phyloP scores from a whole-genome alignment of 2,888 invertebrate genomes.

The Microctonus brassicae region DNA sequence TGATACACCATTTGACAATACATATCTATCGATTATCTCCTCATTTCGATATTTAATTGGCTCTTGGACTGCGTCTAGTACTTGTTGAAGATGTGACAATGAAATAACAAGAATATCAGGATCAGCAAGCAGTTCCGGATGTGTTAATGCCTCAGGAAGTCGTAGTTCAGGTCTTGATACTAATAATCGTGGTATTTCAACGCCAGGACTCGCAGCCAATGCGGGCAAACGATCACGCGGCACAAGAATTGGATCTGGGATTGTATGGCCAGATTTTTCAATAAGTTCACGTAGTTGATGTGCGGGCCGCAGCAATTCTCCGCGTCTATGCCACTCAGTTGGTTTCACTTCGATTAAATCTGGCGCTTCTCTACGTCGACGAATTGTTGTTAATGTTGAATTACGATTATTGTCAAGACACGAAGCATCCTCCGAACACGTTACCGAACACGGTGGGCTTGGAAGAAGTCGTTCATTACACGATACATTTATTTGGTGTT shows the following conservation, averaged over 20 bases:
- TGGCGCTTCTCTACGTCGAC: constrained; percentile 28
- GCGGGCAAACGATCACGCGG: constrained; percentile 82
- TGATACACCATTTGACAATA: constrained; percentile 36
- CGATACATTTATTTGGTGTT: constrained; percentile 28
- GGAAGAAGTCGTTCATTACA: constrained; percentile 77
- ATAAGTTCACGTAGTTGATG: constrained; percentile 81
- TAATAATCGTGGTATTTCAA: constrained; percentile 82
- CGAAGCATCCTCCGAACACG: constrained; percentile 82
- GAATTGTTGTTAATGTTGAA: constrained; percentile 37
- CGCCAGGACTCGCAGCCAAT: constrained; percentile 80
- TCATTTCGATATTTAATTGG: constrained; percentile 32
- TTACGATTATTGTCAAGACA: constrained; percentile 62
- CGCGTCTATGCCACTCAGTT: constrained; percentile 19
- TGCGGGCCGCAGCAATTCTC: constrained; percentile 70
- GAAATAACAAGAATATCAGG: constrained; percentile 85
- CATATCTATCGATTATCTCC: constrained; percentile 44
- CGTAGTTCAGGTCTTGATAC: constrained; percentile 80
- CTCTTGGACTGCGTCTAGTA: constrained; percentile 59
- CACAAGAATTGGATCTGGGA: constrained; percentile 86
- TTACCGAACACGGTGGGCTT: constrained; percentile 77
- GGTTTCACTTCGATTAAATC: constrained; percentile 34
- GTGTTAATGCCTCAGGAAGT: constrained; percentile 81
- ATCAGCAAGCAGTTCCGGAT: constrained; percentile 80
- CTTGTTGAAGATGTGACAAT: constrained; percentile 76
- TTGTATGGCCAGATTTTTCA: constrained; percentile 77